Conservation (phyloP, 1,140 invertebrate genomes). For the Hyphantria cunea region DNA sequence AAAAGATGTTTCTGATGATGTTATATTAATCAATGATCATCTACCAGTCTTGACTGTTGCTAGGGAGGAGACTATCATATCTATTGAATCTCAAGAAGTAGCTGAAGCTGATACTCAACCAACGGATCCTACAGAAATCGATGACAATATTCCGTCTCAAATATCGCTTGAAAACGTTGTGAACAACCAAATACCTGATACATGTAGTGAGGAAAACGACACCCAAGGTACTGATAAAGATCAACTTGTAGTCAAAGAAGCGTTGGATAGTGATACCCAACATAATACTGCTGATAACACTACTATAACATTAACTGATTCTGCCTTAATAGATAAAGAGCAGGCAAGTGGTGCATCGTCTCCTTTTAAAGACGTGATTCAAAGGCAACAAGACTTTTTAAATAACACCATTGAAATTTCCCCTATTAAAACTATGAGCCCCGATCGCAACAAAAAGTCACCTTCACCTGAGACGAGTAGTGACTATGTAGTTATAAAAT, state of each 20-base stretch:
- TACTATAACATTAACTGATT: constrained; percentile 15
- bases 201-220: background rate
- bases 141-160: background rate
- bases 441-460: constrained; percentile 58
- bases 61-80: constrained; percentile 36
- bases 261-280: background rate
- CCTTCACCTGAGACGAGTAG: constrained; percentile 60
- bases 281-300: background rate
- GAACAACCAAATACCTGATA: background rate
- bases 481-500: constrained; percentile 65
- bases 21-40: constrained; percentile 47
- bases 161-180: background rate
- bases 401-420: constrained; percentile 82
- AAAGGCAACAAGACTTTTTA: constrained; percentile 79
- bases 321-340: constrained; percentile 6
- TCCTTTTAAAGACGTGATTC: constrained; percentile 66
- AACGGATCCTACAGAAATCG: constrained; percentile 37
- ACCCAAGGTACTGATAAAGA: background rate
- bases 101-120: constrained; percentile 67
- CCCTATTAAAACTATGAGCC: constrained; percentile 77
- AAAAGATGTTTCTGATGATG: constrained; percentile 37
- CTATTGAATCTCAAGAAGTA: constrained; percentile 55
- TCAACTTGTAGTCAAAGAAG: background rate
- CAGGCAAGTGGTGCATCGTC: constrained; percentile 40
- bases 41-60: constrained; percentile 34